phyloP scores from a whole-genome alignment of 92 coral and sea anemone species.

The Virgularia gustaviana region DNA sequence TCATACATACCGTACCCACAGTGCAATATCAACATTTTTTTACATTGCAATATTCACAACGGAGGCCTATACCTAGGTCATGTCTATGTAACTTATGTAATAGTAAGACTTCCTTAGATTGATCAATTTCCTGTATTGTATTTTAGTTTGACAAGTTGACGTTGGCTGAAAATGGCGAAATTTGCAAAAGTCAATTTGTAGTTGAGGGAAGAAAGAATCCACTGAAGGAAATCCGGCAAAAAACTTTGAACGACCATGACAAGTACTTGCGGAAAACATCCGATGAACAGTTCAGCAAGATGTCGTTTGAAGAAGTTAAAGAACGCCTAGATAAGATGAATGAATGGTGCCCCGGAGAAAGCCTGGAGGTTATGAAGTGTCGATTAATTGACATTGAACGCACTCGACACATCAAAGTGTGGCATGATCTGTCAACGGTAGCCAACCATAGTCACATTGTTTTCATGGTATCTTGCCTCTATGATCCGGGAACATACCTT shows the following conservation, averaged over 20 bases:
- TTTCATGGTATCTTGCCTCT: conserved; percentile 36
- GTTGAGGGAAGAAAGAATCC: not conserved
- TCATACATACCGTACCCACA: too few relatives aligned
- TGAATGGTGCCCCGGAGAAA: not conserved
- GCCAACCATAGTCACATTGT: conserved; percentile 54
- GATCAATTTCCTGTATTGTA: too few relatives aligned
- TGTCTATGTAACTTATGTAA: too few relatives aligned
- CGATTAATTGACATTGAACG: conserved; percentile 16
- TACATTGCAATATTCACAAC: too few relatives aligned
- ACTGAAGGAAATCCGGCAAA: not conserved
- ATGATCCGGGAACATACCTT: conserved; percentile 43
- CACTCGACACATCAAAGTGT: conserved; percentile 30
- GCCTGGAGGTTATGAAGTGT: not conserved
- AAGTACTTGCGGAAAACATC: not conserved
- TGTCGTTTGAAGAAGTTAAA: not conserved
- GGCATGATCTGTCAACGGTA: conserved; percentile 56
- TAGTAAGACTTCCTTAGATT: too few relatives aligned
- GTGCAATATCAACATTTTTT: too few relatives aligned
- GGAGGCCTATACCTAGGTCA: too few relatives aligned
- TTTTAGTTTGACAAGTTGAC: not conserved
- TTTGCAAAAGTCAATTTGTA: not conserved
- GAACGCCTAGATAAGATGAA: not conserved
- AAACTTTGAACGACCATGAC: not conserved
- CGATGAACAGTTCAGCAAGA: not conserved
- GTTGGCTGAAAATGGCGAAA: not conserved